These are phyloP conservation scores for Colius striatus DNA, from an alignment of 2,113 vertebrate species.

Conservation along the genomic window DNA sequence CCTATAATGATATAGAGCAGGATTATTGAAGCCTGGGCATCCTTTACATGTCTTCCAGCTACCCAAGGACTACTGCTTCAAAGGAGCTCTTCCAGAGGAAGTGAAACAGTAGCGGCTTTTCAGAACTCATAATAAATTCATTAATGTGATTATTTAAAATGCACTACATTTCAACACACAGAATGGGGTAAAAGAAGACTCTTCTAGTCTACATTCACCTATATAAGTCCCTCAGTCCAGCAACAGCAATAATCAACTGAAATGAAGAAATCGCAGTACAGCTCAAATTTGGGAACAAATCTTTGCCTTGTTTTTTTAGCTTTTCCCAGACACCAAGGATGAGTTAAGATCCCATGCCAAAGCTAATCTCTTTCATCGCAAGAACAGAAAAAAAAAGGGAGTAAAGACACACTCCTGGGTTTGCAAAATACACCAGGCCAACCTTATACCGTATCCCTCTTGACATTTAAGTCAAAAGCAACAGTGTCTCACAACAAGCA, in stretches of 20 bases:
- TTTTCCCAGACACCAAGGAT: background rate
- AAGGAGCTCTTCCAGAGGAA: background rate
- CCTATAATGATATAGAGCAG: background rate
- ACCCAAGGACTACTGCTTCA: background rate
- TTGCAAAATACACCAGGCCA: background rate
- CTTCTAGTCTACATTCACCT: background rate
- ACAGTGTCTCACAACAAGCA: background rate
- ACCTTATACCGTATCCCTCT: fast-evolving
- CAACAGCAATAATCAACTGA: background rate
- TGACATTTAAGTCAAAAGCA: fast-evolving
- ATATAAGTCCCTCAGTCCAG: background rate
- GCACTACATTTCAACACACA: fast-evolving
- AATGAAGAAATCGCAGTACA: background rate
- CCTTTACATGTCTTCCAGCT: background rate
- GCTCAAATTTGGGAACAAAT: background rate
- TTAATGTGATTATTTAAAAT: background rate
- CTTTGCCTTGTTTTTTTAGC: background rate
- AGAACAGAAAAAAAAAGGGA: background rate
- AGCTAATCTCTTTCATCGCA: background rate
- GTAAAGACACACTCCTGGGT: background rate
- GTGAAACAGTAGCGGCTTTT: fast-evolving
- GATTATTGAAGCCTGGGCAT: background rate
- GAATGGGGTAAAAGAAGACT: background rate
- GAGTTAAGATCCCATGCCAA: background rate
- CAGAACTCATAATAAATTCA: background rate